Evolutionary conservation across 2,113 vertebrate species (phyloP), one percentile per base, ranked within the genome.

Genomic region (Hypomesus transpacificus): DNA sequence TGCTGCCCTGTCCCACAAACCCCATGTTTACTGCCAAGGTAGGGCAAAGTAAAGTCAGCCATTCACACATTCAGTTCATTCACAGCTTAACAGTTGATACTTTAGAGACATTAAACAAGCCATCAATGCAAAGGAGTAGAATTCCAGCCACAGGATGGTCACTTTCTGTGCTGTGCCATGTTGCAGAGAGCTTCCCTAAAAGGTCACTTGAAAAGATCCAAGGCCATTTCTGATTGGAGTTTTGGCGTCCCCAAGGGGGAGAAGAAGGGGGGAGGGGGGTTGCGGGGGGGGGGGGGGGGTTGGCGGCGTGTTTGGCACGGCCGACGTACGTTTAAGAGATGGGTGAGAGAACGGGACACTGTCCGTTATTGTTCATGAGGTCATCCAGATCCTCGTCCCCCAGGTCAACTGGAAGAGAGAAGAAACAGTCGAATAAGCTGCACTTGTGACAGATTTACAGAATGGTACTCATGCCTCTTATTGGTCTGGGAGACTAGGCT

Each of bases 321-420:
- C 66, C 17, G 66, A 81, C 82, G 78, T 79, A 70, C 78, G 78
- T 84, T 82, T 88, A 93, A 77, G 91, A 90, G 75, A 92, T 82
- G 17, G 90, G 88, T 28, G 89, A 91, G 68, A 84, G 78, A 50
- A 89, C 84, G 1, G 91, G 88, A 80, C 90, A 92, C 78, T 87
- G 90, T 28, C 90, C 80, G 16, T 92, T 92, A 84, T 91, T 92
- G 87, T 92, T 93, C 89, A 92, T 91, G 76, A 92, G 87, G 79
- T 92, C 90, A 22, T 92, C 92, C 84, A 92, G 59, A 66, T 91
- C 90, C 82, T 92, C 90, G 6, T 93, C 92, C 0, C 90, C 91
- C 73, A 93, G 73, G 59, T 91, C 91, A 83, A 93, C 92, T 93
- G 81, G 16, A 67, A 69, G 66, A 69, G 57, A 16, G 71, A 59